These are phyloP conservation scores for Palaemon carinicauda DNA, from an alignment of 1,140 invertebrate genomes.

Conservation along the genomic window DNA sequence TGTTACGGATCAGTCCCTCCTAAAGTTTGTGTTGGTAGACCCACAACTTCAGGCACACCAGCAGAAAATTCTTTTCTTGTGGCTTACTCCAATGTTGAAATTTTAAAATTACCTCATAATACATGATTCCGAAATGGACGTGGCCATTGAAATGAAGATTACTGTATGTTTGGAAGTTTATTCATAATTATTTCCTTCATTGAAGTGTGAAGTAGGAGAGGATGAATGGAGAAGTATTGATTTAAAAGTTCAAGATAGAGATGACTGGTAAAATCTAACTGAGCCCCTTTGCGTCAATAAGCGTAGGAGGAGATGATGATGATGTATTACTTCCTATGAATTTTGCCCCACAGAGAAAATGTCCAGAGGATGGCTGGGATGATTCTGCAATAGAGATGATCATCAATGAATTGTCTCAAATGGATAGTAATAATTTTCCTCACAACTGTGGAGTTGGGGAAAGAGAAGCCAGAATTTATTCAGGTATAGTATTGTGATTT, in stretches of 20 bases:
- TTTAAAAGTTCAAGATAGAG: too few species aligned
- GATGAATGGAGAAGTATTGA: too few species aligned
- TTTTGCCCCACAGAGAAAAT: conserved; percentile 71
- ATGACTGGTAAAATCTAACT: too few species aligned
- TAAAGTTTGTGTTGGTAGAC: too few species aligned
- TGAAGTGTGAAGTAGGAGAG: too few species aligned
- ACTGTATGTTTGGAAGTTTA: background rate
- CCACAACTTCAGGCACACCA: too few species aligned
- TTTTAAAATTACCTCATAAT: background rate
- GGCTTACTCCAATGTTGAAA: too few species aligned
- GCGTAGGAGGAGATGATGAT: too few species aligned
- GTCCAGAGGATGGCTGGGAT: conserved; percentile 80
- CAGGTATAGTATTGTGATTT: conserved; percentile 63
- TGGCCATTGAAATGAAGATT: background rate
- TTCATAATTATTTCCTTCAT: too few species aligned
- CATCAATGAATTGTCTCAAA: conserved; percentile 75
- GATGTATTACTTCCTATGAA: background rate
- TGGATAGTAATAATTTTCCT: conserved; percentile 86
- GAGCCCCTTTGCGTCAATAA: too few species aligned
- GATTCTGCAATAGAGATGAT: conserved; percentile 79
- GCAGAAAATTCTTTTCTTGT: too few species aligned
- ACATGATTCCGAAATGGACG: background rate
- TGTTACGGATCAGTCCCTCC: too few species aligned
- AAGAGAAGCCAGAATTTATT: conserved; percentile 77
- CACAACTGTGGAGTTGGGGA: conserved; percentile 82